Evolutionary conservation across 2,797 vertebrate species (phyloP).

Genomic region (Ibycter americanus): DNA sequence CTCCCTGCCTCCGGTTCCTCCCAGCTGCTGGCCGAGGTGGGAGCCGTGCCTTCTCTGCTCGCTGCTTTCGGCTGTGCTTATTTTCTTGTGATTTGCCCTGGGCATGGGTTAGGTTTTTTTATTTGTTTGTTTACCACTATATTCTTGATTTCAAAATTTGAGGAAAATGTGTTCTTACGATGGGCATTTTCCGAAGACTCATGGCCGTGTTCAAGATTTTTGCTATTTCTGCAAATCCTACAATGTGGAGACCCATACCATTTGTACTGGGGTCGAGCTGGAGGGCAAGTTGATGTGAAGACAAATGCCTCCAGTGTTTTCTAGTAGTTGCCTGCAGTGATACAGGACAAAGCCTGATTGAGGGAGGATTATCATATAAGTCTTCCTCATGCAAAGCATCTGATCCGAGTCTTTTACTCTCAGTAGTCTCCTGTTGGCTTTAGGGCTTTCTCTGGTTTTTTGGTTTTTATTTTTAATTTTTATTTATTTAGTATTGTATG

Average conservation of each 20-base stretch:
- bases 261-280: not conserved
- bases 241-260: fast-evolving
- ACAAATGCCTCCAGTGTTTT: not conserved
- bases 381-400: not conserved
- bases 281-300: not conserved
- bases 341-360: not conserved
- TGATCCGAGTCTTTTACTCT: not conserved
- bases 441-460: not conserved
- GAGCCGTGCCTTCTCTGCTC: not conserved
- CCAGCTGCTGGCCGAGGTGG: not conserved
- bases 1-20: not conserved
- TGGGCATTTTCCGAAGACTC: not conserved
- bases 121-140: not conserved
- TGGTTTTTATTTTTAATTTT: not conserved
- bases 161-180: not conserved
- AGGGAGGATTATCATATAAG: not conserved
- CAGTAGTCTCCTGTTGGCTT: not conserved
- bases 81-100: not conserved
- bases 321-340: not conserved
- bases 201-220: not conserved
- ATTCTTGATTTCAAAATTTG: not conserved
- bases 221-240: not conserved
- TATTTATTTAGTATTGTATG: not conserved
- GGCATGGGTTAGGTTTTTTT: not conserved
- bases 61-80: not conserved